Conservation (phyloP, 2,888 invertebrate genomes). For the Cataglyphis altisquamis region DNA sequence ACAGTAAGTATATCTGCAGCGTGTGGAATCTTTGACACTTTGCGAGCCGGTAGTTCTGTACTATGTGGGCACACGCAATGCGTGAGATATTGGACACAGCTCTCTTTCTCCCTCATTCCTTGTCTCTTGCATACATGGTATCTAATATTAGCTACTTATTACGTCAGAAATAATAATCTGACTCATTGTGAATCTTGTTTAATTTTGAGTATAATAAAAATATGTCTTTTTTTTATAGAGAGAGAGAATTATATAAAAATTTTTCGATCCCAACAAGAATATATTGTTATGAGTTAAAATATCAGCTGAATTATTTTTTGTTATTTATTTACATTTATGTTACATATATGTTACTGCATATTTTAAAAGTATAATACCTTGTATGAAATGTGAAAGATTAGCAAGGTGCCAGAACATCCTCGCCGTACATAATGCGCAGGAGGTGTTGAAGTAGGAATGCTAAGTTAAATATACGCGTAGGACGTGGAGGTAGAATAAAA, state of each 20-base stretch:
- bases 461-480: conserved; percentile 75
- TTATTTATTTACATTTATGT: not conserved
- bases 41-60: conserved; percentile 14
- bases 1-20: conserved; percentile 60
- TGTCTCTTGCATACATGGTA: not conserved
- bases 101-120: not conserved
- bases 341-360: not conserved
- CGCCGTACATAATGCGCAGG: conserved; percentile 59
- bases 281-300: not conserved
- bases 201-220: not conserved
- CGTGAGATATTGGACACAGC: not conserved
- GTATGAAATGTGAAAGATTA: conserved; percentile 20
- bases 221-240: not conserved
- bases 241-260: not conserved
- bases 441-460: conserved; percentile 74
- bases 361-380: not conserved
- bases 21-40: conserved; percentile 44
- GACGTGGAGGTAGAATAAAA: conserved; percentile 73
- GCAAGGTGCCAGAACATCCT: conserved; percentile 53
- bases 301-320: not conserved
- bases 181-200: not conserved
- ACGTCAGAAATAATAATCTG: not conserved
- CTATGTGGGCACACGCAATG: not conserved
- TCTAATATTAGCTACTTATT: not conserved
- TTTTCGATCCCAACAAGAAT: not conserved